Percentiles rank a stretch among this genome's conserved stretches.
These are phyloP conservation scores for Bombus superbus DNA, from an alignment of 1,140 invertebrate genomes.

Conservation along the genomic window DNA sequence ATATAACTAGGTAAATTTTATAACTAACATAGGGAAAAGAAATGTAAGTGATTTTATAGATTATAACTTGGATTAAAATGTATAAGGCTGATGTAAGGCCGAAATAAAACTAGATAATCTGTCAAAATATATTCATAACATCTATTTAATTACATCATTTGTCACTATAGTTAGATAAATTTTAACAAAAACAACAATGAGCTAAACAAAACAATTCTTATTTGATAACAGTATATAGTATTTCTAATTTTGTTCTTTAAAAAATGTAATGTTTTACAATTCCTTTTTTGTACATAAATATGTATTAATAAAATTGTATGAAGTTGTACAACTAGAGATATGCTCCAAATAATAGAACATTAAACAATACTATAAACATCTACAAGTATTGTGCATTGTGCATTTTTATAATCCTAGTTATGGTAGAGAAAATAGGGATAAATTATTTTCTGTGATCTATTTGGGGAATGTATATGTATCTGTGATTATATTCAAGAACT, in stretches of 20 bases:
- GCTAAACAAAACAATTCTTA: slow-evolving; percentile 61
- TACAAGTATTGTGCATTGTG: slow-evolving; percentile 58
- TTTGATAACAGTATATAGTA: slow-evolving; percentile 64
- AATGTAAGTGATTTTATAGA: background rate
- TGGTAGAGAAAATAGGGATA: slow-evolving; percentile 54
- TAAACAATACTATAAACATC: slow-evolving; percentile 50
- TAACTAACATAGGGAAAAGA: background rate
- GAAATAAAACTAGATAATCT: background rate
- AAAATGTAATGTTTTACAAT: slow-evolving; percentile 56
- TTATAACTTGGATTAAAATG: background rate
- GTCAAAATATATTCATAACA: slow-evolving; percentile 21
- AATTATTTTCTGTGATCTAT: slow-evolving; percentile 40
- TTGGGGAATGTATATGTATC: slow-evolving; percentile 56
- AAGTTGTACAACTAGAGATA: slow-evolving; percentile 49
- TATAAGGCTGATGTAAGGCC: slow-evolving; percentile 19
- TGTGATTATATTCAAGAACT: slow-evolving; percentile 33
- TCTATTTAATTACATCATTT: slow-evolving; percentile 34
- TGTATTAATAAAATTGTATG: slow-evolving; percentile 47
- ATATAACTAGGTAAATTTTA: background rate
- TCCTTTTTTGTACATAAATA: slow-evolving; percentile 66
- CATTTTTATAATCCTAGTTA: slow-evolving; percentile 25
- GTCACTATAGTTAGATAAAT: slow-evolving; percentile 29
- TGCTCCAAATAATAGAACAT: slow-evolving; percentile 53
- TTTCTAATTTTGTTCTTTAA: slow-evolving; percentile 50
- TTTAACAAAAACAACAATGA: slow-evolving; percentile 47